Percentiles rank a stretch among this genome's conserved stretches.
Evolutionary conservation across 2,888 invertebrate genomes (phyloP).

Genomic region (Caenorhabditis uteleia): DNA sequence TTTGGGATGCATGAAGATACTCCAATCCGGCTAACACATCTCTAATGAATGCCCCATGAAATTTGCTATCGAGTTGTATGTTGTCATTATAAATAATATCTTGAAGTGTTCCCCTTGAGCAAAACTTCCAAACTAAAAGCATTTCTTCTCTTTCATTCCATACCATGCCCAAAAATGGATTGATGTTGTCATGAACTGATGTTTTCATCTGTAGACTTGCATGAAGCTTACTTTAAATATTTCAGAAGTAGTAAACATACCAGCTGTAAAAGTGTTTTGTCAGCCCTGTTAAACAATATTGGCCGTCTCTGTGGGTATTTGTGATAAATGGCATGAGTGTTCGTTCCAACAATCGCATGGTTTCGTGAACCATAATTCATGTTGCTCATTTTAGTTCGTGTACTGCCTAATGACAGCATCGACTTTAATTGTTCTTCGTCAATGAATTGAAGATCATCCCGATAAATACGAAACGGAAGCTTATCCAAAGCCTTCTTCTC

Average conservation of each 20-base stretch:
- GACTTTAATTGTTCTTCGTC: constrained; percentile 56
- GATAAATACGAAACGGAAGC: constrained; percentile 52
- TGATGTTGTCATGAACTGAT: constrained; percentile 92
- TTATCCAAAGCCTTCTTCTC: constrained; percentile 51
- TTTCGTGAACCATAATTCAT: constrained; percentile 52
- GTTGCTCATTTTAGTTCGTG: constrained; percentile 56
- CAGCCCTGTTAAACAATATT: constrained; percentile 44
- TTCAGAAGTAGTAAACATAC: constrained; percentile 8
- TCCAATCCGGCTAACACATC: constrained; percentile 57
- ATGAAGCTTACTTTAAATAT: neutral
- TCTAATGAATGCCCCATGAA: constrained; percentile 56
- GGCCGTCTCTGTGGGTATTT: constrained; percentile 52
- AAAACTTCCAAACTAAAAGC: constrained; percentile 67
- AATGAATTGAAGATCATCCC: constrained; percentile 54
- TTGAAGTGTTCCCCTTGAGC: constrained; percentile 55
- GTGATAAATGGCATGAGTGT: constrained; percentile 56
- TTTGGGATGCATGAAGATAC: constrained; percentile 53
- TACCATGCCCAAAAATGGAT: constrained; percentile 87
- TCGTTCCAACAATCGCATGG: constrained; percentile 66
- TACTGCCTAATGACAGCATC: constrained; percentile 57
- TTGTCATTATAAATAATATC: constrained; percentile 57
- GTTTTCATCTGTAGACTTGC: constrained; percentile 78
- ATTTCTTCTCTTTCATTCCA: constrained; percentile 68
- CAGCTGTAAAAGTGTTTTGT: constrained; percentile 47
- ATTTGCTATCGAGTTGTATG: constrained; percentile 48